These are phyloP conservation scores for Rhodeus uyekii DNA, from an alignment of 2,797 vertebrate genomes.

Conservation along the genomic window DNA sequence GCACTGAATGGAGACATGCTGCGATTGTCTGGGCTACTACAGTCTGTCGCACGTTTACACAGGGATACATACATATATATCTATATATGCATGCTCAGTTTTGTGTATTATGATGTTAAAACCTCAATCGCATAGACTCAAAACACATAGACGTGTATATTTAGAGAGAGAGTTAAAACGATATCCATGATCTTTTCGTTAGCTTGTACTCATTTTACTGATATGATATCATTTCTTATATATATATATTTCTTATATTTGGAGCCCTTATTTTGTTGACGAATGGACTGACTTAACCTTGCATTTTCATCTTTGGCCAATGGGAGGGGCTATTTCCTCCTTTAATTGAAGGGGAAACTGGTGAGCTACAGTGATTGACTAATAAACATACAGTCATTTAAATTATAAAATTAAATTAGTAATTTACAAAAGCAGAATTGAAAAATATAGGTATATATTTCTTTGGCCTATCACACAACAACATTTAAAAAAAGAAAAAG, in stretches of 20 bases:
- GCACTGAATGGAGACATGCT: conserved; percentile 41
- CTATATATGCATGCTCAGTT: neutral
- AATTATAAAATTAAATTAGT: neutral
- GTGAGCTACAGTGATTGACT: conserved; percentile 1
- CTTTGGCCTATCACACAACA: neutral
- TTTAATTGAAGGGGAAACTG: conserved; percentile 28
- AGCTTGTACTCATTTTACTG: neutral
- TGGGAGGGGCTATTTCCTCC: conserved; percentile 75
- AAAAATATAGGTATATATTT: neutral
- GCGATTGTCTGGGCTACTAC: conserved; percentile 47
- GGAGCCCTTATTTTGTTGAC: conserved; percentile 65
- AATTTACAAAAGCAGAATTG: neutral
- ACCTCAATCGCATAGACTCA: neutral
- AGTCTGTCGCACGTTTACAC: conserved; percentile 28
- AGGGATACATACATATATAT: neutral
- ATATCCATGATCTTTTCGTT: neutral
- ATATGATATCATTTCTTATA: neutral
- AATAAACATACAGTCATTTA: conserved; percentile 7
- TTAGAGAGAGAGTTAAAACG: neutral
- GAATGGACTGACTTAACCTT: conserved; percentile 83
- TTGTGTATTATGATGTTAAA: neutral
- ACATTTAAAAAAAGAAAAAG: neutral
- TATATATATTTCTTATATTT: conserved; percentile 54
- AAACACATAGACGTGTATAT: neutral
- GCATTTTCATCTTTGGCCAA: conserved; percentile 73